A percentile compares a stretch with the other conserved stretches of the same genome.
These are phyloP conservation scores for Brachionus rubens DNA, from an alignment of 1,140 invertebrate genomes.

Conservation along the genomic window DNA sequence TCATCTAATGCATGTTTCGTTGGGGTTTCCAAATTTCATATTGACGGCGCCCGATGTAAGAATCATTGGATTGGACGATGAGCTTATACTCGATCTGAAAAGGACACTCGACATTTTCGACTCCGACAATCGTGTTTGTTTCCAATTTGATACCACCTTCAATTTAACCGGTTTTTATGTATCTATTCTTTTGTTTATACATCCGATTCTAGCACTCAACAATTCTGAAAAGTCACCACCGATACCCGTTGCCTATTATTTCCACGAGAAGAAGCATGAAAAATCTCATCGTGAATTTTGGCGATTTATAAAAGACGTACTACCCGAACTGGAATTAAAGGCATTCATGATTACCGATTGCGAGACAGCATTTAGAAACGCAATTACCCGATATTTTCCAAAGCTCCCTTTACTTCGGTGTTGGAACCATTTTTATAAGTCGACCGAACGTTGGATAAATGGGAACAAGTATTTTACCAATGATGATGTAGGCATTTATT, in stretches of 20 bases:
- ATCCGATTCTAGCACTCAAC: background rate
- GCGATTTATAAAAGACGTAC: conserved; percentile 7
- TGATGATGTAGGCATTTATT: background rate
- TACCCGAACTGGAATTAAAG: background rate
- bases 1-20: conserved; percentile 1
- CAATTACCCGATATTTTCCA: conserved; percentile 10
- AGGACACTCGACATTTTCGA: background rate
- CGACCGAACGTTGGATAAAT: conserved; percentile 4
- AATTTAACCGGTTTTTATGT: conserved; percentile 4
- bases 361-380: background rate
- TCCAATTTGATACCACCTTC: too few species aligned
- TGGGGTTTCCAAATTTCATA: background rate
- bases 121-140: conserved; percentile 12
- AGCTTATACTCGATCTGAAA: background rate
- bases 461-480: background rate
- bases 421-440: too few species aligned
- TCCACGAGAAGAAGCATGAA: background rate
- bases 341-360: background rate
- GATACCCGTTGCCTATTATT: background rate
- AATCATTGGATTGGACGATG: conserved; percentile 11
- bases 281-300: conserved; percentile 8
- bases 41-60: background rate
- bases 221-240: conserved; percentile 6
- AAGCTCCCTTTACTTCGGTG: background rate
- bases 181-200: conserved; percentile 19